phyloP scores from a whole-genome alignment of 1,140 invertebrate genomes.

The Drosophila erecta region DNA sequence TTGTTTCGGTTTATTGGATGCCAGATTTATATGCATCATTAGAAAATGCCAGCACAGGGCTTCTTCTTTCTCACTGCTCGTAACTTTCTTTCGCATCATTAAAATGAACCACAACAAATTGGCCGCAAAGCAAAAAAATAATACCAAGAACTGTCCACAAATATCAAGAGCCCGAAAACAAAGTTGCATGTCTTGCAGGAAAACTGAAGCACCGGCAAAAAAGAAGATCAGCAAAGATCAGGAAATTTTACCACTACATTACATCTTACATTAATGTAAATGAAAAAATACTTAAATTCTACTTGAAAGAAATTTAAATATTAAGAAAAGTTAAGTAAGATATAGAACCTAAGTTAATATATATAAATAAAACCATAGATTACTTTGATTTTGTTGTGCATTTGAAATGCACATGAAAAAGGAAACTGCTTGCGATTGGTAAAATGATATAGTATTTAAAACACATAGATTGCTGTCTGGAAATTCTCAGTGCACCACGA shows the following conservation, averaged over 20 bases:
- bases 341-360: no score
- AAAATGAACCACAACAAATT: slow-evolving; percentile 48
- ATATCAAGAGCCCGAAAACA: slow-evolving; percentile 13
- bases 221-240: no score
- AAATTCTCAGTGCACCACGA: slow-evolving; percentile 12
- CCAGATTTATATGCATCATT: slow-evolving; percentile 51
- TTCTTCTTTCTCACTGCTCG: slow-evolving; percentile 10
- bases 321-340: no score
- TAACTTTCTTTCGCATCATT: slow-evolving; percentile 51
- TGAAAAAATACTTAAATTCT: neutral
- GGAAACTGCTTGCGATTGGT: no score
- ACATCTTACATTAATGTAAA: no score
- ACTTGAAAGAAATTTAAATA: neutral
- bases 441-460: neutral
- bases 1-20: slow-evolving; percentile 18
- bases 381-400: no score
- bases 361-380: no score
- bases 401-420: no score
- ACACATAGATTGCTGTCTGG: neutral
- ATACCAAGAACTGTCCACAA: slow-evolving; percentile 42
- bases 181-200: slow-evolving; percentile 42
- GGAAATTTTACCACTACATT: no score
- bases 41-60: slow-evolving; percentile 31
- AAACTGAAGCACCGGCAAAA: slow-evolving; percentile 6
- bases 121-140: slow-evolving; percentile 19